phyloP scores from a whole-genome alignment of 1,140 invertebrate species.

The Bombus difficillimus region DNA sequence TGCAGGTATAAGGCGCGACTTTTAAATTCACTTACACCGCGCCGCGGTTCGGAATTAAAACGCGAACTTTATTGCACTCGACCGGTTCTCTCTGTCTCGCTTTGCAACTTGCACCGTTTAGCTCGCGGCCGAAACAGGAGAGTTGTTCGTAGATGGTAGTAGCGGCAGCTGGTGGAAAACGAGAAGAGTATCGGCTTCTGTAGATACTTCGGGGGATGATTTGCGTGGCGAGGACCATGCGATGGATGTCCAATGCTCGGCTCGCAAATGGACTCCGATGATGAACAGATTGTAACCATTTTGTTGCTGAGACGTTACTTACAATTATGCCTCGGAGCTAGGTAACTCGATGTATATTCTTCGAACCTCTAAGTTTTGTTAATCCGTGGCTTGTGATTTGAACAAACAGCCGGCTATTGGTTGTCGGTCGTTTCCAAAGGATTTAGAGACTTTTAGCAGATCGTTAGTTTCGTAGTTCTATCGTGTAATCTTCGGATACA shows the following conservation, averaged over 20 bases:
- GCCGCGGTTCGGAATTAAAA: conserved; percentile 64
- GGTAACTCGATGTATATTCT: neutral
- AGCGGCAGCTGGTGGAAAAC: conserved; percentile 9
- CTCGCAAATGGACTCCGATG: neutral
- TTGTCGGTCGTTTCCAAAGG: neutral
- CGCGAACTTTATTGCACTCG: conserved; percentile 64
- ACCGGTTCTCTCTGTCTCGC: conserved; percentile 61
- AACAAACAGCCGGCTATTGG: neutral
- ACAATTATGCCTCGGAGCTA: neutral
- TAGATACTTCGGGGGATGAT: conserved; percentile 2
- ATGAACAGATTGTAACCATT: neutral
- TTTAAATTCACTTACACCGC: conserved; percentile 71
- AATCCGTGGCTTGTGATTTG: neutral
- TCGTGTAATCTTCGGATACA: too few species aligned
- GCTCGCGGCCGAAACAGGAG: conserved; percentile 25
- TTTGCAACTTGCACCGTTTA: conserved; percentile 17
- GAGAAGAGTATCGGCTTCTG: conserved; percentile 28
- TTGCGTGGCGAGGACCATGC: neutral
- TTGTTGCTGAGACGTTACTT: neutral
- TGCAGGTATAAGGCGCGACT: conserved; percentile 68
- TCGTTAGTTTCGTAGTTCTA: neutral
- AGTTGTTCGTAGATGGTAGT: neutral
- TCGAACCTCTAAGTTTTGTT: neutral
- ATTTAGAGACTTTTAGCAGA: neutral
- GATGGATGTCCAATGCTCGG: neutral